These are phyloP conservation scores for Seira musarum DNA, from an alignment of 2,888 invertebrate genomes.

Conservation along the genomic window DNA sequence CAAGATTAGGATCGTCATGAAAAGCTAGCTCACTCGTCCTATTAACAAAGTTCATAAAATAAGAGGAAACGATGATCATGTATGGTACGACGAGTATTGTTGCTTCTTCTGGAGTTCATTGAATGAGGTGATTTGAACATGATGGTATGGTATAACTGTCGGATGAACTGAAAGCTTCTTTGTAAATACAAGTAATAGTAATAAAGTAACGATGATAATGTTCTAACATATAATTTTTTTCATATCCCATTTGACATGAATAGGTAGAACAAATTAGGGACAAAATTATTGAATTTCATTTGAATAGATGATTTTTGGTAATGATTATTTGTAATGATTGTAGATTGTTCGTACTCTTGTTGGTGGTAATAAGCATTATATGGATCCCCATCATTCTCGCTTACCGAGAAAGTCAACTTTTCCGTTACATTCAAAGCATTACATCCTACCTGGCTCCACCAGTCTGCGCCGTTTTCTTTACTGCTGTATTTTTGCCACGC, in stretches of 20 bases:
- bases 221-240: constrained; percentile 14
- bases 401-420: constrained; percentile 74
- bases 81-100: no score
- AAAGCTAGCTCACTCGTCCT: no score
- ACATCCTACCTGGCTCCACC: constrained; percentile 75
- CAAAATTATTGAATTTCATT: neutral
- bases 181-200: no score
- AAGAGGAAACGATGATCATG: no score
- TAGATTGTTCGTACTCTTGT: constrained; percentile 69
- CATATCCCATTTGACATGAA: neutral
- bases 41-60: no score
- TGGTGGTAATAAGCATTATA: constrained; percentile 69
- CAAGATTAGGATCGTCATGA: no score
- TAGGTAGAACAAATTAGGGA: neutral
- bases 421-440: constrained; percentile 76
- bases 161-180: no score
- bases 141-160: no score
- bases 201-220: no score
- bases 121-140: no score
- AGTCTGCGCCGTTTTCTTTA: constrained; percentile 75
- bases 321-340: constrained; percentile 65
- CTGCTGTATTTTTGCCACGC: constrained; percentile 74
- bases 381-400: constrained; percentile 75
- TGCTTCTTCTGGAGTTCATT: no score
- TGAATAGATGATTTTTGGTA: neutral